Evolutionary conservation across 2,888 invertebrate species (phyloP).

Genomic region (Ophion slaviceki): DNA sequence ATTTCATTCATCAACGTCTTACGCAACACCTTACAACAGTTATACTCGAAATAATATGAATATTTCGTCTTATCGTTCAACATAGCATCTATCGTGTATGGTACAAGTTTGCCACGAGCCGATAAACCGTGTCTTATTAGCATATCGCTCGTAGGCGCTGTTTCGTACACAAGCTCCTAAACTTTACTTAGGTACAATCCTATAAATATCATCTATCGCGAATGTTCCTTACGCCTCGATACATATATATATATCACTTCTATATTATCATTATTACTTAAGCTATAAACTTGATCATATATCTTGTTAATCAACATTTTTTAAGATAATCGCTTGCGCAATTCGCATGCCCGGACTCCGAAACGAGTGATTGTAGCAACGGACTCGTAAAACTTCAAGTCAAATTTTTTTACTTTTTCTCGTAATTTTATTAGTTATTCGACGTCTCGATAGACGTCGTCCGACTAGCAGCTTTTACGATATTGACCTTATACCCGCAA

Average conservation of each 20-base stretch:
- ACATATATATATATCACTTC: constrained; percentile 1
- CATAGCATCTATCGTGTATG: constrained; percentile 43
- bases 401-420: not conserved
- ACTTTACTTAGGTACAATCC: constrained; percentile 32
- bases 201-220: constrained; percentile 39
- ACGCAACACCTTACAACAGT: constrained; percentile 67
- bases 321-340: not conserved
- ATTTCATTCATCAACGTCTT: constrained; percentile 77
- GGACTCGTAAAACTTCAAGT: not conserved
- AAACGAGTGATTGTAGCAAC: constrained; percentile 37
- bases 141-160: constrained; percentile 10
- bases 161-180: constrained; percentile 47
- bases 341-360: constrained; percentile 4
- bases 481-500: not conserved
- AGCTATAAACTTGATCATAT: constrained; percentile 2
- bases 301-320: constrained; percentile 19
- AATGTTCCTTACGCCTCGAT: constrained; percentile 5
- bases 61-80: constrained; percentile 35
- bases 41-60: constrained; percentile 43
- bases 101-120: constrained; percentile 50
- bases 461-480: not conserved
- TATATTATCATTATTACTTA: constrained; percentile 16
- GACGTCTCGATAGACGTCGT: not conserved
- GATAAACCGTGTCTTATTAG: constrained; percentile 3
- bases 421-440: not conserved